Base-by-base conservation (phyloP, 2,888 invertebrate genomes). In the Lordiphosa fenestrarum region DNA sequence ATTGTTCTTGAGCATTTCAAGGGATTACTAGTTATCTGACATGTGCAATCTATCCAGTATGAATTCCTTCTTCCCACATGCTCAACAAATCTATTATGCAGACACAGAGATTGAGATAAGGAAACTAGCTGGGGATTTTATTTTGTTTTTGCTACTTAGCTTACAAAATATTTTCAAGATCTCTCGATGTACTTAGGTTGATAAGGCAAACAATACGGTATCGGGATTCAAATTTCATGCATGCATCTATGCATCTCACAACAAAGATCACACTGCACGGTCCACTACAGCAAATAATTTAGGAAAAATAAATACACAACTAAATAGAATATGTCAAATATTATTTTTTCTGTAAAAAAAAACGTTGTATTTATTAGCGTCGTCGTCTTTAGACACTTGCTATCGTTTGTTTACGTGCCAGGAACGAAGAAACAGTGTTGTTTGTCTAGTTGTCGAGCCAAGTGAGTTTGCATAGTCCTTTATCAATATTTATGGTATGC, bases 161-260 rank as follows among this genome's bases (percentile, higher is more conserved):
- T 63, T 63, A 55, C 49, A 64, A 63, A 49, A 64, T 49, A 63
- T 62, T 62, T 55, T 38, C 55, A 55, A 55, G 55, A 63, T 40
- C 55, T 41, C 30, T 9, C 70, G 78, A 82, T 73, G 30, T 44
- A 52, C 59, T 35, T 66, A 42, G 42, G 38, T 51, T 66, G 82
- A 84, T 81, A 77, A 84, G 65, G 46, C 52, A 65, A 67, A 66
- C 69, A 80, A 61, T 51, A 46, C 35, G 10, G 38, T 54, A 13
- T 7, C 13, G 36, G 12, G 40, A 52, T 57, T 82, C 74, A 61
- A 65, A 65, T 75, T 63, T 61, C 75, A 63, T 47, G 61, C 51
- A 48, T 61, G 50, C 53, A 70, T 66, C 62, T 33, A 48, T 61
- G 50, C 53, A 70, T 66, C 62, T 33, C 12, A 10, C n/a, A 37